Evolutionary conservation across 2,797 vertebrate species (phyloP).

Genomic region (Borostomias antarcticus): DNA sequence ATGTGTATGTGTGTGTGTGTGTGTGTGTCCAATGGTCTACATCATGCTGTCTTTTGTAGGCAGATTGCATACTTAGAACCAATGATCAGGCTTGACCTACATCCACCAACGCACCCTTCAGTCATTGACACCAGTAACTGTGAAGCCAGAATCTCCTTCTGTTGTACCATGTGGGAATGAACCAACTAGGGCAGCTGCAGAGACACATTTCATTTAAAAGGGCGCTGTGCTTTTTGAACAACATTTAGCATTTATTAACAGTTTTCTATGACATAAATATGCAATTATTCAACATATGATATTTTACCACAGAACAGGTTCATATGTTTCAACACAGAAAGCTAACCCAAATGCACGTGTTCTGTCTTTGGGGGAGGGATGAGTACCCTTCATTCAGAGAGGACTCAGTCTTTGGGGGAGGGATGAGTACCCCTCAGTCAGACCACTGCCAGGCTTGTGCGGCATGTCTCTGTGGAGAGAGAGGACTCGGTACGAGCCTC

Average conservation of each 20-base stretch:
- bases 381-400: no score
- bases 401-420: no score
- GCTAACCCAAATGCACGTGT: not conserved
- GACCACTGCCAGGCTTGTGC: no score
- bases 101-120: not conserved
- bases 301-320: slow-evolving; percentile 1
- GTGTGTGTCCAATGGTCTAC: not conserved
- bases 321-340: not conserved
- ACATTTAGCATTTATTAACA: not conserved
- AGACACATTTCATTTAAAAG: not conserved
- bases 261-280: slow-evolving; percentile 11
- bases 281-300: not conserved
- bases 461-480: not conserved
- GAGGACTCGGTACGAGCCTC: not conserved
- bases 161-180: not conserved
- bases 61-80: not conserved
- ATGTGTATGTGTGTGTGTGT: not conserved
- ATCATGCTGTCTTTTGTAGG: not conserved
- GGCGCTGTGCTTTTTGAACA: not conserved
- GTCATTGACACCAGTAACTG: not conserved
- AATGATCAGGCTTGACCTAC: not conserved
- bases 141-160: not conserved
- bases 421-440: not conserved
- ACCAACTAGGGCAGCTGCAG: not conserved
- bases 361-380: not conserved